Evolutionary conservation across 1,140 invertebrate species (phyloP), one percentile per base, ranked within the genome.

Genomic region (Mycetomoellerius zeteki): DNA sequence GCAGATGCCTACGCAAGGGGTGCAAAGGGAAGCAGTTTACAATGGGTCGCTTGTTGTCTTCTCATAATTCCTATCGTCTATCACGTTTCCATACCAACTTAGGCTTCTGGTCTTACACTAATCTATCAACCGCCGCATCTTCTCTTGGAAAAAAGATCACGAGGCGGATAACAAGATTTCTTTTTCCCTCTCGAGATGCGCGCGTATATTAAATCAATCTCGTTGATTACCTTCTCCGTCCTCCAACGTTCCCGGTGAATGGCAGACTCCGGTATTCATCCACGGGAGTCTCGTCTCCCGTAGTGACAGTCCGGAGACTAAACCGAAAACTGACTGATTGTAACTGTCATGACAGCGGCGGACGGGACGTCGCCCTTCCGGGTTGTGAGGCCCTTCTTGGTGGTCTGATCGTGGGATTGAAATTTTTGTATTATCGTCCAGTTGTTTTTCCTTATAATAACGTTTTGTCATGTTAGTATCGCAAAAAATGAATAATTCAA

Each of bases 271-370:
- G 67, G 64, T 19, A 71, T 86, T 88, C 85, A 50, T 84, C 88
- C 73, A 73, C 87, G 84, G 93, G 91, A 90, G 88, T 91, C 86
- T 85, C 82, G 85, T 90, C 90, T 88, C 89, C 90, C 87, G 90
- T 90, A 88, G 90, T 88, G 90, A 86, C 84, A 91, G 86, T 77
- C 69, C 37, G 47, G 21, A 30, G 73, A 85, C 50, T 85, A 58
- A 76, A 90, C 81, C 87, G 77, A 82, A 93, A 92, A 88, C 86
- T 93, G 89, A 92, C 86, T 88, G 89, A 93, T 92, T 86, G 91
- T 91, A 88, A 92, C 76, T 92, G 89, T 81, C 87, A 76, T 88
- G 92, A 93, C 88, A 92, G 89, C 81, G 88, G 81, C 80, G 88
- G 85, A 88, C 85, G 90, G 85, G 87, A 47, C 88, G 88, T 88